A percentile compares a stretch with the other conserved stretches of the same genome.
Evolutionary conservation across 1,140 invertebrate species (phyloP).

Genomic region (Macrobrachium nipponense): DNA sequence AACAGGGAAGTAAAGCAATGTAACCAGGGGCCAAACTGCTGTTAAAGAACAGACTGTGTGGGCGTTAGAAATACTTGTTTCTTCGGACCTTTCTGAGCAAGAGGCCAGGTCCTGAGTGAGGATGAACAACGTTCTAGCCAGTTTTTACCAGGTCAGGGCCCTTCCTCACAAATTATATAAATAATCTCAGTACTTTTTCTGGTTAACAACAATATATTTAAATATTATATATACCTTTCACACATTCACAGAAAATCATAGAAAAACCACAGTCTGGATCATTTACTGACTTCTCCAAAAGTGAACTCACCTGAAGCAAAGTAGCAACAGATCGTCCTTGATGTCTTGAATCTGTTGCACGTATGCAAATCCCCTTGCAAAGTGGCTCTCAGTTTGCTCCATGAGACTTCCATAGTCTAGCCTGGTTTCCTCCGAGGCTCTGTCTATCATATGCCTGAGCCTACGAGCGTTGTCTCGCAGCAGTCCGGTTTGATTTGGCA

Average conservation of each 20-base stretch:
- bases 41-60: no score
- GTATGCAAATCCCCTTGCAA: not conserved
- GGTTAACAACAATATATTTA: no score
- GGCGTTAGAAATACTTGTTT: no score
- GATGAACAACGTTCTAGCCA: no score
- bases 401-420: conserved; percentile 27
- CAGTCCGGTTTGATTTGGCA: conserved; percentile 36
- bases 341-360: conserved; percentile 4
- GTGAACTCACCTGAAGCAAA: conserved; percentile 35
- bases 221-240: no score
- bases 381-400: not conserved
- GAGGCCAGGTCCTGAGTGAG: no score
- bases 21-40: no score
- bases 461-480: conserved; percentile 16
- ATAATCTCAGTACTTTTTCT: no score
- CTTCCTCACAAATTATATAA: no score
- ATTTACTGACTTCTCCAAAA: not conserved
- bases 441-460: conserved; percentile 26
- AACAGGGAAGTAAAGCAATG: no score
- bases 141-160: no score
- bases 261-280: not conserved
- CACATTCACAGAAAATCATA: not conserved
- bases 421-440: conserved; percentile 4
- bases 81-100: no score
- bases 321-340: conserved; percentile 9